These are phyloP conservation scores for Pampusana beccarii DNA, from an alignment of 2,113 vertebrate species.

Conservation along the genomic window DNA sequence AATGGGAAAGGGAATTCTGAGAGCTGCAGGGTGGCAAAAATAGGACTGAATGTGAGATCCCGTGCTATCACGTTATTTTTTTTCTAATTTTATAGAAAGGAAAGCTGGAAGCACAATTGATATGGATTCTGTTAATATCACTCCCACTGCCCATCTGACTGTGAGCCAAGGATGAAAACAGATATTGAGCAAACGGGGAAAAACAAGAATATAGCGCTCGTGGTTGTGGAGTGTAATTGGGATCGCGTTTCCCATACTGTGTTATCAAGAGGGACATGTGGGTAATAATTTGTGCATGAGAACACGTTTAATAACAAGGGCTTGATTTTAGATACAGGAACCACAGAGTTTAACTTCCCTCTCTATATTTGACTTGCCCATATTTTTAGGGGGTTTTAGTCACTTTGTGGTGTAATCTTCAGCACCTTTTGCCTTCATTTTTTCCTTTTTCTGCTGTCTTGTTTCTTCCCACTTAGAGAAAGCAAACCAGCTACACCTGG, in stretches of 20 bases:
- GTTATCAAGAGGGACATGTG: neutral
- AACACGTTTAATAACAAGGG: neutral
- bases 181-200: neutral
- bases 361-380: neutral
- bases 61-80: neutral
- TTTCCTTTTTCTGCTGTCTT: neutral
- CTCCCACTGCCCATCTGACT: neutral
- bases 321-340: neutral
- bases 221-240: rapidly evolving
- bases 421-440: neutral
- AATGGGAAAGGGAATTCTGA: neutral
- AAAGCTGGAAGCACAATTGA: neutral
- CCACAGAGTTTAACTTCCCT: neutral
- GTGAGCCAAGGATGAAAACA: neutral
- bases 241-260: neutral
- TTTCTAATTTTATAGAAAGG: neutral
- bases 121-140: neutral
- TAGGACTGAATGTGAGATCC: neutral
- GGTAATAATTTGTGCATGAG: neutral
- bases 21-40: neutral
- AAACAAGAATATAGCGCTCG: rapidly evolving
- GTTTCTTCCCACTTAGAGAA: neutral
- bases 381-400: neutral
- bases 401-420: neutral
- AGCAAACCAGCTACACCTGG: slow-evolving; percentile 20